Conservation (phyloP, 2,888 invertebrate species). For the Drosophila infuscata region DNA sequence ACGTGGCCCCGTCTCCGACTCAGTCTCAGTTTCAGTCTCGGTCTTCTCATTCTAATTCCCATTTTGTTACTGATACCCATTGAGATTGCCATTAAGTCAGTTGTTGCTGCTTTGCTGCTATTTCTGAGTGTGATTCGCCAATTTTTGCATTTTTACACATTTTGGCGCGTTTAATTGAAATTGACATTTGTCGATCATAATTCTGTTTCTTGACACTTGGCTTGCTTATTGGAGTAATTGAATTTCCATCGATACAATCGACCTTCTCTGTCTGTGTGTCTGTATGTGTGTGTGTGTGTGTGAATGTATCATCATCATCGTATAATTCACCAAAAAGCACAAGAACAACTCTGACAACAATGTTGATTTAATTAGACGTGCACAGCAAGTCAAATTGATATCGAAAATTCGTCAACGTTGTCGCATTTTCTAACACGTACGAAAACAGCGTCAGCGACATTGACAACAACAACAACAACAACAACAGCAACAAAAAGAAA, state of each 20-base stretch:
- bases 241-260: conserved; percentile 57
- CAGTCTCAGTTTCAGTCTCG: not conserved
- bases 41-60: conserved; percentile 7
- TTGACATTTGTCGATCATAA: conserved; percentile 64
- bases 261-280: conserved; percentile 15
- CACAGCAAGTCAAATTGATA: conserved; percentile 55
- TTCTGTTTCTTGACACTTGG: conserved; percentile 62
- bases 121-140: conserved; percentile 19
- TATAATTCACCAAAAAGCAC: conserved; percentile 29
- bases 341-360: conserved; percentile 33
- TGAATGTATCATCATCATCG: conserved; percentile 5
- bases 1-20: conserved; percentile 16
- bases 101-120: not conserved
- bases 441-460: conserved; percentile 9
- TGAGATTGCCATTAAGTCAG: conserved; percentile 12
- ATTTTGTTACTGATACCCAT: conserved; percentile 18
- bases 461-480: not conserved
- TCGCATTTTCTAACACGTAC: conserved; percentile 42
- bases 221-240: conserved; percentile 63
- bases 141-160: conserved; percentile 35
- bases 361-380: conserved; percentile 74
- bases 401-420: conserved; percentile 46
- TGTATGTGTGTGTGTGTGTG: not conserved
- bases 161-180: conserved; percentile 63
- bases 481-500: conserved; percentile 5